A percentile compares a stretch with the other conserved stretches of the same genome.
Conservation (phyloP, 2,888 invertebrate species). For the Pocota personata region DNA sequence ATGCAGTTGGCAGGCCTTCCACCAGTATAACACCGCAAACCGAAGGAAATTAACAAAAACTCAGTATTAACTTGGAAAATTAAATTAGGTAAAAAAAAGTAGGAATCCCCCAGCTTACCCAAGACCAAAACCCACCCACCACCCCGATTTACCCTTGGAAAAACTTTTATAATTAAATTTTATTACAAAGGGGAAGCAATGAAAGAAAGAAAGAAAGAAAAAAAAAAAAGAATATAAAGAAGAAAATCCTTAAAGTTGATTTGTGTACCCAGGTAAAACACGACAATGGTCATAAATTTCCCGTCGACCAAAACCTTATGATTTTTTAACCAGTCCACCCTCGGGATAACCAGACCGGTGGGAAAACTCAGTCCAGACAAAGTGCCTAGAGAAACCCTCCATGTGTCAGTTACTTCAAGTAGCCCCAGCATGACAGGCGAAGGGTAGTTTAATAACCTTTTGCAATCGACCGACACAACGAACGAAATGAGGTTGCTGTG, state of each 20-base stretch:
- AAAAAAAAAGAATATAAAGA: background rate
- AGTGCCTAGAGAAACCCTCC: constrained; percentile 32
- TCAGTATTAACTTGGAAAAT: constrained; percentile 62
- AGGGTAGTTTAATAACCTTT: constrained; percentile 58
- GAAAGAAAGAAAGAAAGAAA: constrained; percentile 10
- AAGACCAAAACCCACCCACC: constrained; percentile 13
- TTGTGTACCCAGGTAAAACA: constrained; percentile 54
- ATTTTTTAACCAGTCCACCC: constrained; percentile 56
- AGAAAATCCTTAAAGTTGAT: constrained; percentile 68
- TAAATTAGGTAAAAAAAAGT: constrained; percentile 48
- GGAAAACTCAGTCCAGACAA: constrained; percentile 49
- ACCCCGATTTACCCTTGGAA: constrained; percentile 26
- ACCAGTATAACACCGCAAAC: background rate
- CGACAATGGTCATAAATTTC: constrained; percentile 62
- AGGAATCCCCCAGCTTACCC: background rate
- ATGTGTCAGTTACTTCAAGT: constrained; percentile 46
- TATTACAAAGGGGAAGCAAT: constrained; percentile 41
- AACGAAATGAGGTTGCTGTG: constrained; percentile 22
- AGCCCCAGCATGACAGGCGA: constrained; percentile 3
- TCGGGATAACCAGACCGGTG: constrained; percentile 7
- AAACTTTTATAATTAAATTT: constrained; percentile 72
- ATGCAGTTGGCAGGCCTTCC: constrained; percentile 62
- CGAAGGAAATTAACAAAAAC: constrained; percentile 58
- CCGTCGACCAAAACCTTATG: constrained; percentile 53
- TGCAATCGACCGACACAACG: background rate